Percentiles rank a stretch among this genome's conserved stretches.
phyloP scores from a whole-genome alignment of 2,797 vertebrate species.

The Taeniopygia guttata region DNA sequence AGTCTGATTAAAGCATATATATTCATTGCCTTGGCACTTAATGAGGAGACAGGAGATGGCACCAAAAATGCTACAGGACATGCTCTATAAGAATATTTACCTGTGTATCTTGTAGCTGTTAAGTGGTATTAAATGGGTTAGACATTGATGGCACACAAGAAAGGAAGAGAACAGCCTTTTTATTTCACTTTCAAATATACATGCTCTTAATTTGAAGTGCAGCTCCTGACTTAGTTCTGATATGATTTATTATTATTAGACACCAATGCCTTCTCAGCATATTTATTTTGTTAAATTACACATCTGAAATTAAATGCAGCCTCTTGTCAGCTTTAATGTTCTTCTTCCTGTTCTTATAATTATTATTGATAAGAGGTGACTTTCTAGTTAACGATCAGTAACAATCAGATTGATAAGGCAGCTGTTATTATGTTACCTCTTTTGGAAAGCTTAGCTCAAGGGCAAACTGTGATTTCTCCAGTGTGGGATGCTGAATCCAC shows the following conservation, averaged over 20 bases:
- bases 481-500: background rate
- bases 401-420: background rate
- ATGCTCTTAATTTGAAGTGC: conserved; percentile 32
- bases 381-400: conserved; percentile 13
- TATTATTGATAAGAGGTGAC: conserved; percentile 26
- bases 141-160: background rate
- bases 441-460: background rate
- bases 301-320: conserved; percentile 25
- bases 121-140: background rate
- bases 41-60: background rate
- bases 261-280: background rate
- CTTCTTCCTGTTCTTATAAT: conserved; percentile 2
- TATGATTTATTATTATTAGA: conserved; percentile 46
- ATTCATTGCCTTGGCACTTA: background rate
- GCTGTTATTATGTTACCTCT: background rate
- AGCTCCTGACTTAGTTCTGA: background rate
- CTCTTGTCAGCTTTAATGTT: conserved; percentile 14
- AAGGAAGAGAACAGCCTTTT: conserved; percentile 21
- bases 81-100: background rate
- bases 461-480: background rate
- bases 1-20: background rate
- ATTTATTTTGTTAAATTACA: conserved; percentile 52
- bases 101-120: background rate
- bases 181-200: conserved; percentile 30
- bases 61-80: background rate